phyloP scores from a whole-genome alignment of 2,113 vertebrate genomes.

The Channa maculata region DNA sequence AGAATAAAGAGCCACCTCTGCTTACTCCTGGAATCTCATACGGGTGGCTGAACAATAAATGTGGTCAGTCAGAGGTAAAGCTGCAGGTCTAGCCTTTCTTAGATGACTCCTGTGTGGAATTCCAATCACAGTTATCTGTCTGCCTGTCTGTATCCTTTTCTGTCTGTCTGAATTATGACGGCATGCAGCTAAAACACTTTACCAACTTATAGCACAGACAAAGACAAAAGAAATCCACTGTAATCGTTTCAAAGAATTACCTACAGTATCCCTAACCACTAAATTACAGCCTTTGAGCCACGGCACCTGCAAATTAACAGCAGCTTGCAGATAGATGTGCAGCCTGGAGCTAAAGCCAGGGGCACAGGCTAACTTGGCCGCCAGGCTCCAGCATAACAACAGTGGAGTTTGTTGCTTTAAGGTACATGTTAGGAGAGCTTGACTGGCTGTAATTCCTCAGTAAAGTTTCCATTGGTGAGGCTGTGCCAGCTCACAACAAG shows the following conservation, averaged over 20 bases:
- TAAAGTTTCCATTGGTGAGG: constrained; percentile 34
- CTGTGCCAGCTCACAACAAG: constrained; percentile 20
- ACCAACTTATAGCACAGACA: constrained; percentile 8
- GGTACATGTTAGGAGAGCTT: constrained; percentile 30
- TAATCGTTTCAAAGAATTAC: constrained; percentile 45
- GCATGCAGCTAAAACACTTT: constrained; percentile 25
- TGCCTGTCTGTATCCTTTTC: not conserved
- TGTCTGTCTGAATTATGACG: not conserved
- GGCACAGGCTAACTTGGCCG: constrained; percentile 21
- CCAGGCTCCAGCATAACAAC: constrained; percentile 16
- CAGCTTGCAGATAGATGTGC: constrained; percentile 37
- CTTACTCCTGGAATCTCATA: constrained; percentile 75
- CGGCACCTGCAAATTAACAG: constrained; percentile 41
- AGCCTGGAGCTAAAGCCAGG: constrained; percentile 37
- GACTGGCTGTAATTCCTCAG: constrained; percentile 36
- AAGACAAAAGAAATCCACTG: constrained; percentile 39
- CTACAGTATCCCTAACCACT: constrained; percentile 30
- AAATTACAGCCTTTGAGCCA: constrained; percentile 45
- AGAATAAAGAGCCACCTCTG: constrained; percentile 65
- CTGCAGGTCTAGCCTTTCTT: constrained; percentile 48
- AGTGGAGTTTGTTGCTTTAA: constrained; percentile 15
- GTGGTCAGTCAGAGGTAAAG: constrained; percentile 54
- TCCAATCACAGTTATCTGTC: constrained; percentile 50
- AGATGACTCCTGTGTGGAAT: constrained; percentile 52
- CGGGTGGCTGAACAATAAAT: constrained; percentile 70